Evolutionary conservation across 2,113 vertebrate species (phyloP).

Genomic region (Neodontobutis hainanensis): DNA sequence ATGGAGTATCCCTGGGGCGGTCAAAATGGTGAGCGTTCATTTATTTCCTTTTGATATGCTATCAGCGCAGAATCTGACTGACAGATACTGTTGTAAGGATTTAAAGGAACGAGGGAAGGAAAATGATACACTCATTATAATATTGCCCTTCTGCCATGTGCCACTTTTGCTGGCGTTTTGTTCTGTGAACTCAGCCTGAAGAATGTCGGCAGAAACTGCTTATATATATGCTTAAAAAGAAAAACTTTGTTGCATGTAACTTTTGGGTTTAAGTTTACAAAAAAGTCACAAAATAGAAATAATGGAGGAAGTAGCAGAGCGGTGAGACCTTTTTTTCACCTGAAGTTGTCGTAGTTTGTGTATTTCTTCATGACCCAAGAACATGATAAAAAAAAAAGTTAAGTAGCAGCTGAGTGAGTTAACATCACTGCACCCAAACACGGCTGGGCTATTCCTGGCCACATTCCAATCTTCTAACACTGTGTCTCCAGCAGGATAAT

Average conservation of each 20-base stretch:
- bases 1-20: constrained; percentile 41
- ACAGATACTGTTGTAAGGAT: constrained; percentile 40
- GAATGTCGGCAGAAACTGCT: background rate
- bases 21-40: constrained; percentile 46
- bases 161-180: background rate
- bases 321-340: too few relatives aligned
- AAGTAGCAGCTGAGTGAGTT: background rate
- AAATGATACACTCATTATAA: constrained; percentile 37
- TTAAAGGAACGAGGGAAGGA: constrained; percentile 19
- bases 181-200: background rate
- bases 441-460: background rate
- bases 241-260: background rate
- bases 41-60: constrained; percentile 54
- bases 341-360: too few relatives aligned
- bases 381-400: too few relatives aligned
- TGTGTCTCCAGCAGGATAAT: constrained; percentile 10
- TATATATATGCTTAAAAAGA: background rate
- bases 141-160: constrained; percentile 8
- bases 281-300: background rate
- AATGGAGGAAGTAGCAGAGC: too few relatives aligned
- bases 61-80: constrained; percentile 39
- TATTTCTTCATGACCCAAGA: too few relatives aligned
- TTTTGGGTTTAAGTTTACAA: background rate
- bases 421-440: constrained; percentile 1
- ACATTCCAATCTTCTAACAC: constrained; percentile 13